Conservation (phyloP, 2,888 invertebrate species). For the Lagria hirta region DNA sequence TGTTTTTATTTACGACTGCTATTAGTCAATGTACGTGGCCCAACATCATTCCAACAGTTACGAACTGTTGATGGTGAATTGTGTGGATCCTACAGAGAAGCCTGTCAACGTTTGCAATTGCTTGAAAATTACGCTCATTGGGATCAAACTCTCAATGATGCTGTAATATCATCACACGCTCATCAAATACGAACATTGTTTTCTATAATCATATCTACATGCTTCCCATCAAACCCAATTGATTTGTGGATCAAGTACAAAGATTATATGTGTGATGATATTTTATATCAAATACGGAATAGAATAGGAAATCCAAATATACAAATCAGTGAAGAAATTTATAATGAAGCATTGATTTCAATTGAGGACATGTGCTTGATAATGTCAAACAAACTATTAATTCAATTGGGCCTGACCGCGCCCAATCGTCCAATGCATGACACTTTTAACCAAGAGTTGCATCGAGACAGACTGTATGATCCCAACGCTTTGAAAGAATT, state of each 20-base stretch:
- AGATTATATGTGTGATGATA: conserved; percentile 33
- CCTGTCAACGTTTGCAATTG: conserved; percentile 37
- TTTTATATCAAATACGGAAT: conserved; percentile 1
- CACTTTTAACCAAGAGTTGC: conserved; percentile 24
- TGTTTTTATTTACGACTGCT: conserved; percentile 43
- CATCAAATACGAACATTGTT: conserved; percentile 34
- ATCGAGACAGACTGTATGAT: not conserved
- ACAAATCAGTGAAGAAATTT: conserved; percentile 11
- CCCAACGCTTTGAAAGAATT: conserved; percentile 22
- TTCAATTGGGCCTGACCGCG: too few relatives aligned
- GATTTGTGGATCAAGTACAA: conserved; percentile 36
- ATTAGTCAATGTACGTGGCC: conserved; percentile 41
- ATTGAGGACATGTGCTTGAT: conserved; percentile 25
- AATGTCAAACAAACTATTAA: too few relatives aligned
- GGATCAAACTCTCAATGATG: conserved; percentile 31
- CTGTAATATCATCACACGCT: conserved; percentile 20
- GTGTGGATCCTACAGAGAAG: conserved; percentile 43
- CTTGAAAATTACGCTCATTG: conserved; percentile 35
- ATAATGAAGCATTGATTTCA: conserved; percentile 11
- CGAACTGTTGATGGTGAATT: conserved; percentile 47
- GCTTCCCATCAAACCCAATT: conserved; percentile 32
- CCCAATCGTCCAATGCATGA: conserved; percentile 41
- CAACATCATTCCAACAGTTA: conserved; percentile 40
- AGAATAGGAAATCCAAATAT: conserved; percentile 4
- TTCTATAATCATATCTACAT: conserved; percentile 34